Evolutionary conservation across 2,113 vertebrate species (phyloP).

Genomic region (Scartelaos histophorus): DNA sequence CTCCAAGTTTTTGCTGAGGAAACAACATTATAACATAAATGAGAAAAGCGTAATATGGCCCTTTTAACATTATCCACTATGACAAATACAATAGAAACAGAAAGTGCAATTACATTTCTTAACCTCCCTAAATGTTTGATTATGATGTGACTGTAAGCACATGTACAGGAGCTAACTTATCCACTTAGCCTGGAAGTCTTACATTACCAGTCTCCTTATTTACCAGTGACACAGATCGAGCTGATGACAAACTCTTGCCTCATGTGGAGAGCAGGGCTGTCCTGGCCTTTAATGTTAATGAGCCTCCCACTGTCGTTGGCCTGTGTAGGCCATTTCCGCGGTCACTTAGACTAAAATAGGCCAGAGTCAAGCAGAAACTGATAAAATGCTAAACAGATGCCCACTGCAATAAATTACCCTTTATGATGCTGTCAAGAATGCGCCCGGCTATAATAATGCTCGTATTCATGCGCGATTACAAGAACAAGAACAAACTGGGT

Average conservation of each 20-base stretch:
- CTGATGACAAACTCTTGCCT: conserved; percentile 14
- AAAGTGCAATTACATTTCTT: not conserved
- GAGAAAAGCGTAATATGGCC: no score
- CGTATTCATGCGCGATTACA: not conserved
- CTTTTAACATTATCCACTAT: no score
- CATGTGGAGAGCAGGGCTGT: conserved; percentile 32
- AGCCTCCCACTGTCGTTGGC: conserved; percentile 34
- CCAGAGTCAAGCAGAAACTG: conserved; percentile 39
- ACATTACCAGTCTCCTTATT: conserved; percentile 50
- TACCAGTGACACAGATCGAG: conserved; percentile 43
- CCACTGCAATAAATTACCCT: conserved; percentile 8
- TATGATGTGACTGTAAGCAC: conserved; percentile 11
- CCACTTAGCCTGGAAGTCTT: conserved; percentile 28
- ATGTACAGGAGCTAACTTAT: conserved; percentile 28
- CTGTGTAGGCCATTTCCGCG: conserved; percentile 33
- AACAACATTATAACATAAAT: no score
- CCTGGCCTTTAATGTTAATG: conserved; percentile 58
- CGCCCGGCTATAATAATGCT: not conserved
- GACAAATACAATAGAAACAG: no score
- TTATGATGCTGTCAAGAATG: not conserved
- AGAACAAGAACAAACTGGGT: not conserved
- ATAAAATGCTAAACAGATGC: conserved; percentile 36
- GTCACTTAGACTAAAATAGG: conserved; percentile 58
- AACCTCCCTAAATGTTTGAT: not conserved
- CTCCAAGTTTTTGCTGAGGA: no score